Percentiles rank a stretch among this genome's conserved stretches.
These are phyloP conservation scores for Myrmophylax atrothorax DNA, from an alignment of 2,113 vertebrate species.

Conservation along the genomic window DNA sequence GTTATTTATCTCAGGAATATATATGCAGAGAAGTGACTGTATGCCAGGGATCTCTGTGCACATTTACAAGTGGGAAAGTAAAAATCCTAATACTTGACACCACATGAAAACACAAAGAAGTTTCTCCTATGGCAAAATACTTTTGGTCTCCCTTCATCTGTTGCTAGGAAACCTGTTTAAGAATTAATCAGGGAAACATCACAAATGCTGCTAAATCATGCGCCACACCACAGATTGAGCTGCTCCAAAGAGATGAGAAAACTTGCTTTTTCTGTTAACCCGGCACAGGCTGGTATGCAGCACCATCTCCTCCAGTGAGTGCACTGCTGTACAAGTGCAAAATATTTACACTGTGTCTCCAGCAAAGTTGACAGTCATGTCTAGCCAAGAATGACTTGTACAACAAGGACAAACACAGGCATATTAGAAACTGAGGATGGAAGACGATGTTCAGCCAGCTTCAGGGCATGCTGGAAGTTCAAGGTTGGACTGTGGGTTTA, in stretches of 20 bases:
- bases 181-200: slow-evolving; percentile 66
- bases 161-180: slow-evolving; percentile 76
- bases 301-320: neutral
- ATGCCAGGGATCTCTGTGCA: neutral
- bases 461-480: neutral
- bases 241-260: slow-evolving; percentile 21
- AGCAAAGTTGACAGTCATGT: slow-evolving; percentile 3
- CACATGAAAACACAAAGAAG: slow-evolving; percentile 17
- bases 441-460: neutral
- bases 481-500: neutral
- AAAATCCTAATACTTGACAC: slow-evolving; percentile 8
- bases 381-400: slow-evolving; percentile 4
- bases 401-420: slow-evolving; percentile 21
- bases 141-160: slow-evolving; percentile 31
- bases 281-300: neutral
- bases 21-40: neutral
- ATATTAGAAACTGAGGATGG: neutral
- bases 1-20: neutral
- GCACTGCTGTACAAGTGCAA: neutral
- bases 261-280: slow-evolving; percentile 18
- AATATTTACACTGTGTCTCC: slow-evolving; percentile 38
- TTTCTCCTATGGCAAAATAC: slow-evolving; percentile 44
- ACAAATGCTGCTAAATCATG: slow-evolving; percentile 68
- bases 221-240: slow-evolving; percentile 43
- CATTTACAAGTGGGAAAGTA: neutral